phyloP scores from a whole-genome alignment of 2,797 vertebrate species.

The Anguilla pacifica region DNA sequence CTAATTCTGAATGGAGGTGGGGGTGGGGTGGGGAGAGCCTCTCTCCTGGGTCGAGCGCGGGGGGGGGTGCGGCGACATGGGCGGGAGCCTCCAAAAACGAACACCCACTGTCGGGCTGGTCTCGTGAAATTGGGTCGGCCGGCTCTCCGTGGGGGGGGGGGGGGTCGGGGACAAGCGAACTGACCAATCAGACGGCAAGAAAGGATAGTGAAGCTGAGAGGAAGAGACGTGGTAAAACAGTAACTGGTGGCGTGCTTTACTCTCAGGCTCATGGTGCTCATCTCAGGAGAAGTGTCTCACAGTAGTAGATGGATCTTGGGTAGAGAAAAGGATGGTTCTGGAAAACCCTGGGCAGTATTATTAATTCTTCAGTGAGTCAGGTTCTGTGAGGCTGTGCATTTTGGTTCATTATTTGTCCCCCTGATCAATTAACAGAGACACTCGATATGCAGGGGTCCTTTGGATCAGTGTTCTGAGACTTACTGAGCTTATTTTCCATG shows the following conservation, averaged over 20 bases:
- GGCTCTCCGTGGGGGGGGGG: background rate
- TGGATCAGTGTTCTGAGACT: background rate
- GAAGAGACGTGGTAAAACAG: background rate
- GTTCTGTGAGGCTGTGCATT: background rate
- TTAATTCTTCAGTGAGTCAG: background rate
- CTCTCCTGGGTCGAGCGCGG: no score
- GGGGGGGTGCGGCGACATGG: background rate
- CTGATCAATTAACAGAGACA: background rate
- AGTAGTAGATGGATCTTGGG: background rate
- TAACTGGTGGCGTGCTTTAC: background rate
- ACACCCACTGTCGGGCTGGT: background rate
- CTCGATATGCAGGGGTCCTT: background rate
- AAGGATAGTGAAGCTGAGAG: no score
- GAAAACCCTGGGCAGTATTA: background rate
- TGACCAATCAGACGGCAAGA: no score
- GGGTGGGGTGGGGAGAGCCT: background rate
- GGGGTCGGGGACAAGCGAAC: no score
- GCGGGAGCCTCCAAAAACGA: background rate
- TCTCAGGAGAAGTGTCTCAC: background rate
- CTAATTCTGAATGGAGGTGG: no score
- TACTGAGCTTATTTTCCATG: background rate
- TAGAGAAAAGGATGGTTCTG: background rate
- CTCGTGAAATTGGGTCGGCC: constrained; percentile 1
- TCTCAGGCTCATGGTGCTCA: background rate
- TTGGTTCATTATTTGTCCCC: background rate